Base-by-base conservation (phyloP, 2,113 vertebrate genomes). In the Coturnix japonica region DNA sequence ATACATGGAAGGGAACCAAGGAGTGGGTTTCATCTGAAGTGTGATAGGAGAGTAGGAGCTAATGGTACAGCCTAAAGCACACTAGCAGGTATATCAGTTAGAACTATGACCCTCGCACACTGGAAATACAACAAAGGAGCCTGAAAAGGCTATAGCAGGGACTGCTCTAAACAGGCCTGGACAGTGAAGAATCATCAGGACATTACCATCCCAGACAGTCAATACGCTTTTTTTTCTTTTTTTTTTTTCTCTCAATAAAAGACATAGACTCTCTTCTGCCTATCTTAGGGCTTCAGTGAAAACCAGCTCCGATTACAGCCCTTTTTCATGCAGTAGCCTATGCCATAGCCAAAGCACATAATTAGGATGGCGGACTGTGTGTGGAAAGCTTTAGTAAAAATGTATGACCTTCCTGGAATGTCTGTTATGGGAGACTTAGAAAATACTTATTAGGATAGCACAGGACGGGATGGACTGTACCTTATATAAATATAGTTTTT, bases 21-120 rank as follows among this genome's bases (percentile, higher is more conserved):
- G 47, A 31, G 53, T 14, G 31, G 31, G 17, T 11, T 51, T 57
- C 18, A 81, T 23, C 21, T 1, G 3, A 41, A 65, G 73, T 44
- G 4, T 13, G 5, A 25, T 14, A 49, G 82, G 51, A 77, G 13
- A 35, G 53, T 47, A 46, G 12, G 56, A 18, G 12, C 8, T 71
- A 53, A n/a, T 71, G 71, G 33, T 6, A 33, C 19, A 30, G 28
- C 7, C n/a, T 8, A 16, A 31, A 65, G 11, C 0, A 0, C 8
- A 5, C 19, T 3, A 17, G 37, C 14, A 85, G 20, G 44, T 53
- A 35, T 3, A 2, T 20, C 26, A 2, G 2, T 9, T 33, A 71
- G 64, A 60, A 63, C 7, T 65, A 3, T 1, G 51, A 33, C 21
- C 81, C 60, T 44, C 80, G 9, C 28, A 71, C 9, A 5, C 26